Evolutionary conservation across 2,113 vertebrate genomes (phyloP), one percentile per base, ranked within the genome.

Genomic region (Actenoides lindsayi): DNA sequence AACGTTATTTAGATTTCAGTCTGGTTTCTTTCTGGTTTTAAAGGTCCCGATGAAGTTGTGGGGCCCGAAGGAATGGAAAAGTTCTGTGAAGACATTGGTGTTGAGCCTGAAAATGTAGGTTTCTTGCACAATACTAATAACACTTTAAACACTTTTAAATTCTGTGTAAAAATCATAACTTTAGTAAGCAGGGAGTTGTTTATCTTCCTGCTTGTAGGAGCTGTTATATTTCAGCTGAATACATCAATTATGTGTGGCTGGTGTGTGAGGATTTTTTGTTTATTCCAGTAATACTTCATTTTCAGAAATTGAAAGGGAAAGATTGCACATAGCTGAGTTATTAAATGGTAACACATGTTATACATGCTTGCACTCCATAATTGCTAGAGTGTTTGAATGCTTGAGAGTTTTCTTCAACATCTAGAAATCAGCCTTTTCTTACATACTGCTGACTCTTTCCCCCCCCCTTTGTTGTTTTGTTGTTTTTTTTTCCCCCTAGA

Each of bases 61-160:
- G 99, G 99, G 50, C 99, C 99, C 4, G 99, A 99, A 97, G 99
- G 99, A 97, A 99, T 99, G 99, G 99, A 99, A 98, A 99, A 99
- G 95, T 99, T 99, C 98, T 99, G 99, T 98, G 98, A 99, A 97
- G 99, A 99, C 96, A 99, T 99, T 16, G 99, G 98, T 12, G 99
- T 99, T 85, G 99, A 99, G 97, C 99, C 99, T 91, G 99, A 99
- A 98, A 99, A 99, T 97, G 99, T 99, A 97, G 98, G 99, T 98
- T 96, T 95, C 86, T 91, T 97, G 70, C 31, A 76, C 27, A 24
- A 50, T 86, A 80, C 39, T 71, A 70, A 13, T 88, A 90, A n/a
- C n/a, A 7, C 7, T 41, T 87, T 44, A 42, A 42, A 13, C 39
- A 65, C 63, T 64, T 63, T 41, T 28, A 64, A 87, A 28, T 93